phyloP scores from a whole-genome alignment of 2,888 invertebrate species.

The Bruchidius siliquastri region DNA sequence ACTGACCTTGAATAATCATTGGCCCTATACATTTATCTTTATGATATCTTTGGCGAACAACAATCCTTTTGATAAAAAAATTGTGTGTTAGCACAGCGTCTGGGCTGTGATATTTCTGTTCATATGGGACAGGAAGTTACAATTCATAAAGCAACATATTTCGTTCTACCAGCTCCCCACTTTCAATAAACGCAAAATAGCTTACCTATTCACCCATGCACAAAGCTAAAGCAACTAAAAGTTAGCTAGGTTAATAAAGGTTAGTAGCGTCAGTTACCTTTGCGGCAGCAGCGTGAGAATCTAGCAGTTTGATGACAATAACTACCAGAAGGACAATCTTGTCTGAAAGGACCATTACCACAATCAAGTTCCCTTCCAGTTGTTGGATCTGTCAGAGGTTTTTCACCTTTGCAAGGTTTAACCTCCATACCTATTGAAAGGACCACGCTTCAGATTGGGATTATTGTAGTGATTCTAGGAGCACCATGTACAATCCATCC shows the following conservation, averaged over 20 bases:
- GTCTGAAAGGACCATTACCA: slow-evolving; percentile 71
- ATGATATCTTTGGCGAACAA: no score
- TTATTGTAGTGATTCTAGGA: not conserved
- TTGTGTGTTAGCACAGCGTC: no score
- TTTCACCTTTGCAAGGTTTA: slow-evolving; percentile 79
- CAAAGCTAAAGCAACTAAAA: not conserved
- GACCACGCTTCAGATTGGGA: not conserved
- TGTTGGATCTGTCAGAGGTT: slow-evolving; percentile 65
- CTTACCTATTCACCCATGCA: not conserved
- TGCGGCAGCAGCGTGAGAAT: slow-evolving; percentile 80
- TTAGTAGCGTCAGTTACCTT: slow-evolving; percentile 54
- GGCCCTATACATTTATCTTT: no score
- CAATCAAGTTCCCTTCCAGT: slow-evolving; percentile 78
- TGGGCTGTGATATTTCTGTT: no score
- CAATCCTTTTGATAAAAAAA: no score
- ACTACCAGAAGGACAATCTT: slow-evolving; percentile 78
- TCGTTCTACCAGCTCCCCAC: no score
- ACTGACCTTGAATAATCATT: no score
- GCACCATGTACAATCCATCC: not conserved
- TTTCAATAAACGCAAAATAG: no score
- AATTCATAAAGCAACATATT: no score
- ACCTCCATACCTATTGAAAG: slow-evolving; percentile 63
- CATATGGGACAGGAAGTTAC: no score
- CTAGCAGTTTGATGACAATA: slow-evolving; percentile 83
- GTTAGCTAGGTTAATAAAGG: not conserved